phyloP scores from a whole-genome alignment of 2,797 vertebrate species.

The Spondyliosoma cantharus region DNA sequence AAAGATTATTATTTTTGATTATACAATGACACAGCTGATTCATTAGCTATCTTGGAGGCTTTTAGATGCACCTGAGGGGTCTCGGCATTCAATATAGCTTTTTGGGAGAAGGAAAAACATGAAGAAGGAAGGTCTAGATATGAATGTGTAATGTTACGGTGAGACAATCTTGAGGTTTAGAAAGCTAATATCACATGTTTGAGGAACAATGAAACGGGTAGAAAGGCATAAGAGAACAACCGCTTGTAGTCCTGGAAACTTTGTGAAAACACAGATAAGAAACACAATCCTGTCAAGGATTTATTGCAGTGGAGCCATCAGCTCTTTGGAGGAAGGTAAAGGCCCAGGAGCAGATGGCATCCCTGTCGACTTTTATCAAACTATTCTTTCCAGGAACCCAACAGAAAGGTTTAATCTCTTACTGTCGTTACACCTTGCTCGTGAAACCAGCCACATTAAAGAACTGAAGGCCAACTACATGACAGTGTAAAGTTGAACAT shows the following conservation, averaged over 20 bases:
- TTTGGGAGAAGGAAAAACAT: neutral
- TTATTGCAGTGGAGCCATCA: neutral
- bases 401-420: neutral
- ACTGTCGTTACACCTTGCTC: neutral
- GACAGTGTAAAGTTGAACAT: neutral
- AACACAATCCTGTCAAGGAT: neutral
- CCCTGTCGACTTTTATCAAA: neutral
- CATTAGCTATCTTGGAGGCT: neutral
- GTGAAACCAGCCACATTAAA: neutral
- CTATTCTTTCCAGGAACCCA: neutral
- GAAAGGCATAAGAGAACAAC: neutral
- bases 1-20: neutral
- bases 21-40: neutral
- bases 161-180: neutral
- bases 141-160: neutral
- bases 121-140: neutral
- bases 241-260: no score
- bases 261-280: neutral
- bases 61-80: neutral
- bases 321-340: neutral
- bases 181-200: neutral
- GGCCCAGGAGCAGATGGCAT: neutral
- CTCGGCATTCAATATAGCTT: neutral
- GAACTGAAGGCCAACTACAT: neutral
- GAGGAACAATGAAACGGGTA: neutral